Evolutionary conservation across 2,113 vertebrate genomes (phyloP).

Genomic region (Monarcha castaneiventris): DNA sequence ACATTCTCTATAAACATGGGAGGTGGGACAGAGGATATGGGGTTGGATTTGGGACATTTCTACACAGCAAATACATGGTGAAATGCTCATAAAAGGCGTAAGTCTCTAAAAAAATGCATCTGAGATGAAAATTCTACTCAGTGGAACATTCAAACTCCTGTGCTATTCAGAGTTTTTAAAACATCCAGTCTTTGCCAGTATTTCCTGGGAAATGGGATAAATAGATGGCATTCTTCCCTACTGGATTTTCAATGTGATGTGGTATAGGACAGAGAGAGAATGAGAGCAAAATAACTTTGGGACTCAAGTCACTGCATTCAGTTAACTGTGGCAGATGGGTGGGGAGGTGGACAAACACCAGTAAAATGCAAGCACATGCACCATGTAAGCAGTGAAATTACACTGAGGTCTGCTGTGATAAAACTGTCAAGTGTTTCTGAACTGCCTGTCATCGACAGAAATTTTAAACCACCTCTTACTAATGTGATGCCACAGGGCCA

Average conservation of each 20-base stretch:
- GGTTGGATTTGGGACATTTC: background rate
- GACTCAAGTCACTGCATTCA: background rate
- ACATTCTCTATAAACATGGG: background rate
- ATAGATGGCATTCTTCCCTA: background rate
- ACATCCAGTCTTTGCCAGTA: background rate
- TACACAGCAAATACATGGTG: background rate
- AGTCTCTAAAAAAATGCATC: background rate
- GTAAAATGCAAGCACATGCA: background rate
- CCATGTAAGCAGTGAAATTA: background rate
- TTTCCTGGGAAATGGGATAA: background rate
- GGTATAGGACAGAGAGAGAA: background rate
- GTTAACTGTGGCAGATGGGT: background rate
- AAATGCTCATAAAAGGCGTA: background rate
- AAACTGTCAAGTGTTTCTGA: slow-evolving; percentile 1
- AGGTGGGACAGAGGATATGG: background rate
- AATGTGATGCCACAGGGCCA: background rate
- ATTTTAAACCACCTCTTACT: background rate
- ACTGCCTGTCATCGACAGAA: background rate
- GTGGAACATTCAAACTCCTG: background rate
- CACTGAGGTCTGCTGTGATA: background rate
- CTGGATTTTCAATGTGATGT: background rate
- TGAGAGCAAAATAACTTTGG: background rate
- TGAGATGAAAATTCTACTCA: background rate
- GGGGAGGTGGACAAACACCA: background rate
- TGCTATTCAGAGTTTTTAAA: background rate